Conservation (phyloP, 2,113 vertebrate genomes). For the Leuciscus idus region DNA sequence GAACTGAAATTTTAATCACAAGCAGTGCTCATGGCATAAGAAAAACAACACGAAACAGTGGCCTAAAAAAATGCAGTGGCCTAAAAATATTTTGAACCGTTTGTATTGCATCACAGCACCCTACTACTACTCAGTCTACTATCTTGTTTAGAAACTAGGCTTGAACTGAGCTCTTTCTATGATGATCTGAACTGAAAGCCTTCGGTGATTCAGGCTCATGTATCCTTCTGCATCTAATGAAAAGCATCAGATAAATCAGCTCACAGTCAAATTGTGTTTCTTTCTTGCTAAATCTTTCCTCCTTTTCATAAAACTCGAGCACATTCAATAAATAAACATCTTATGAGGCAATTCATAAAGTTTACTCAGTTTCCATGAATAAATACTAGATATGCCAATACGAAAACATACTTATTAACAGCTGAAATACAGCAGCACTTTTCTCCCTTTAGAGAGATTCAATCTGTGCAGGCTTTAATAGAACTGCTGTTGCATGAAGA, state of each 20-base stretch:
- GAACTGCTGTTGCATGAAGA: slow-evolving; percentile 55
- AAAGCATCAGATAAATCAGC: slow-evolving; percentile 5
- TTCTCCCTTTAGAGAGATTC: slow-evolving; percentile 13
- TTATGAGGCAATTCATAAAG: slow-evolving; percentile 26
- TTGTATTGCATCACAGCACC: neutral
- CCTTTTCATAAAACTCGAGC: slow-evolving; percentile 24
- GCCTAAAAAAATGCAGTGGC: no score
- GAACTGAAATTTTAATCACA: neutral
- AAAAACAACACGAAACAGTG: neutral
- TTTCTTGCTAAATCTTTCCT: neutral
- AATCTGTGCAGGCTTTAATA: slow-evolving; percentile 36
- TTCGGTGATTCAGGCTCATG: slow-evolving; percentile 16
- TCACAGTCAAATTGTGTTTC: neutral
- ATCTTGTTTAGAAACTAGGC: neutral
- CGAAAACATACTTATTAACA: slow-evolving; percentile 32
- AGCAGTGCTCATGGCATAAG: neutral
- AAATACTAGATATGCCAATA: slow-evolving; percentile 8
- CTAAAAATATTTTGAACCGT: no score
- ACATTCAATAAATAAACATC: slow-evolving; percentile 35
- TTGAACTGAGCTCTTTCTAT: neutral
- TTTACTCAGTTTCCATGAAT: slow-evolving; percentile 28
- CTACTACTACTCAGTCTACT: neutral
- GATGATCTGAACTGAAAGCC: neutral
- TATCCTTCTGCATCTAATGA: slow-evolving; percentile 32
- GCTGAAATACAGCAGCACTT: slow-evolving; percentile 23